Base-by-base conservation (phyloP, 2,797 vertebrate species). In the Centropyge bicolor region DNA sequence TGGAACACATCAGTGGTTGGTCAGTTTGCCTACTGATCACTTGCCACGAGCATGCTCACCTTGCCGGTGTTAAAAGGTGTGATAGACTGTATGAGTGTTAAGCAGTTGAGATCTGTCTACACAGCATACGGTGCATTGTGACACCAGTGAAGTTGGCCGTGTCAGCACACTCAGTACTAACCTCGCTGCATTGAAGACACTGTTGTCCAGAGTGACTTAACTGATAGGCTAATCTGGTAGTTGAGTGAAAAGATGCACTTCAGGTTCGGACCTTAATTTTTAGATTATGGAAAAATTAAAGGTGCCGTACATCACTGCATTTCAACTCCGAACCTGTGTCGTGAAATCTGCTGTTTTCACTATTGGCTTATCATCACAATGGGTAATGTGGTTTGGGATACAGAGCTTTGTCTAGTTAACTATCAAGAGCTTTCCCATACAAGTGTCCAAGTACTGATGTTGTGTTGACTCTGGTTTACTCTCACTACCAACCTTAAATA, bases 321-420 rank as follows among this genome's bases (percentile, higher is more conserved):
- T 1, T 48, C 10, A 36, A 38, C 36, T 68, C 20, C 70, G 51
- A 74, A 56, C 40, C 66, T 55, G 35, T 4, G 6, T 5, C 4
- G 71, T 57, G 63, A 11, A 62, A 55, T 60, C 31, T 65, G 11
- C 67, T 38, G 46, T 64, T 74, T 74, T 63, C 48, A 59, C 57
- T 31, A 4, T 46, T 22, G 35, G 51, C 43, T 19, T 22, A 14
- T 73, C 24, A 46, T 76, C 54, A 62, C 48, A 48, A 8, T 59
- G 52, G 22, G 31, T 20, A 49, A 4, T 38, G 24, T 45, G 72
- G 65, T 61, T 71, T 66, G 43, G 5, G 40, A 41, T 4, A 6
- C 5, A 27, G 5, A 19, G 36, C 46, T 73, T 19, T 62, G 9
- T 45, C 17, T 31, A 31, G 2, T 4, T 66, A 60, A 8, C 22